Conservation (phyloP, 2,113 vertebrate species). For the western clawed frog (Xenopus tropicalis) region DNA sequence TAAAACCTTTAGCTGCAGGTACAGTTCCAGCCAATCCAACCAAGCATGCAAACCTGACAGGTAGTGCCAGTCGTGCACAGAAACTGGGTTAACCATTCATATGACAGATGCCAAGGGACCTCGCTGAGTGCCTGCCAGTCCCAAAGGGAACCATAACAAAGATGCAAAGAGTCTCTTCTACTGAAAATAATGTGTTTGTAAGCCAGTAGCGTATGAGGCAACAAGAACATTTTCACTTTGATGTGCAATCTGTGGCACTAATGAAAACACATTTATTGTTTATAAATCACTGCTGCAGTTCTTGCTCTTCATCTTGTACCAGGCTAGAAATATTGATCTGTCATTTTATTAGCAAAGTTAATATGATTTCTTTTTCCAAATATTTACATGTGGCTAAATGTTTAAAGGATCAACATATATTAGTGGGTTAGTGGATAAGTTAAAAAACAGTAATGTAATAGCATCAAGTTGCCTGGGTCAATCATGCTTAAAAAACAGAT, state of each 20-base stretch:
- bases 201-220: background rate
- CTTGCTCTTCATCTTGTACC: no score
- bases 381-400: no score
- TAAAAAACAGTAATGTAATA: no score
- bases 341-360: no score
- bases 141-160: constrained; percentile 19
- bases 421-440: no score
- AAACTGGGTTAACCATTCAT: constrained; percentile 36
- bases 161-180: constrained; percentile 12
- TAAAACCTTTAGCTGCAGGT: constrained; percentile 28
- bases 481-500: no score
- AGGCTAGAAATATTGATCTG: no score
- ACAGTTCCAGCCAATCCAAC: constrained; percentile 14
- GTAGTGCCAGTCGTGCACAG: constrained; percentile 24
- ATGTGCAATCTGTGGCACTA: constrained; percentile 12
- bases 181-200: constrained; percentile 5
- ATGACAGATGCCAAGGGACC: constrained; percentile 26
- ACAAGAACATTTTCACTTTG: constrained; percentile 10
- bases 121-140: constrained; percentile 35
- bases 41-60: constrained; percentile 14
- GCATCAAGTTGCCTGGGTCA: no score
- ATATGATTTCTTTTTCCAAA: no score
- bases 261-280: background rate
- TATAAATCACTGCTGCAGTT: background rate
- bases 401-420: no score